Evolutionary conservation across 2,113 vertebrate genomes (phyloP).

Genomic region (Gavialis gangeticus): DNA sequence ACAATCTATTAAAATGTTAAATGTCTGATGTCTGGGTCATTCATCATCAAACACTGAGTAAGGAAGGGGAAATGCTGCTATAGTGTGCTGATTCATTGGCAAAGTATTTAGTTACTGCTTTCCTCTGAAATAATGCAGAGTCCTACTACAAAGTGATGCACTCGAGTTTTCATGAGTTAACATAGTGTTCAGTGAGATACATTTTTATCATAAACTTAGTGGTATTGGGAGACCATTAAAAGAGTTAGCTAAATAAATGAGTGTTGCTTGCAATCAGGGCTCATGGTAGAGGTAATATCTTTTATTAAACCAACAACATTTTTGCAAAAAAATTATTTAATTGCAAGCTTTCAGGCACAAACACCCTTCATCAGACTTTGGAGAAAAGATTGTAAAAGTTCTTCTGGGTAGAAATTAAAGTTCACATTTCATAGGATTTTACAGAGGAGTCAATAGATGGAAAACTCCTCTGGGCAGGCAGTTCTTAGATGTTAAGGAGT

Average conservation of each 20-base stretch:
- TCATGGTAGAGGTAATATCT: neutral
- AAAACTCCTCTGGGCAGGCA: too few relatives aligned
- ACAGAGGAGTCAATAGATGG: too few relatives aligned
- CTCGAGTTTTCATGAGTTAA: neutral
- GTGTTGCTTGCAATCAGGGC: neutral
- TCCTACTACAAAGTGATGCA: neutral
- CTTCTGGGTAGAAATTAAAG: too few relatives aligned
- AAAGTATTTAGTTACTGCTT: neutral
- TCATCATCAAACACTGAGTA: neutral
- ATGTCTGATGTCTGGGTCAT: neutral
- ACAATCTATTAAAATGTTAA: neutral
- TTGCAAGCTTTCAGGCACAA: too few relatives aligned
- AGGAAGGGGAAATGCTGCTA: neutral
- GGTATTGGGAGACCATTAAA: neutral
- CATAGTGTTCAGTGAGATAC: neutral
- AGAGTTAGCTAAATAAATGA: neutral
- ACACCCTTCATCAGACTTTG: too few relatives aligned
- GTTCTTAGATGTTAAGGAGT: too few relatives aligned
- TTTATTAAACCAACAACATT: too few relatives aligned
- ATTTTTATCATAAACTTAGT: constrained; percentile 2
- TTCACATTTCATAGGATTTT: too few relatives aligned
- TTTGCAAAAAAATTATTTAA: too few relatives aligned
- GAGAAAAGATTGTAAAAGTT: too few relatives aligned
- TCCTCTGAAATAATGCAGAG: neutral
- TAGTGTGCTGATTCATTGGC: neutral